Evolutionary conservation across 2,888 invertebrate genomes (phyloP).

Genomic region (Beris chalybata): DNA sequence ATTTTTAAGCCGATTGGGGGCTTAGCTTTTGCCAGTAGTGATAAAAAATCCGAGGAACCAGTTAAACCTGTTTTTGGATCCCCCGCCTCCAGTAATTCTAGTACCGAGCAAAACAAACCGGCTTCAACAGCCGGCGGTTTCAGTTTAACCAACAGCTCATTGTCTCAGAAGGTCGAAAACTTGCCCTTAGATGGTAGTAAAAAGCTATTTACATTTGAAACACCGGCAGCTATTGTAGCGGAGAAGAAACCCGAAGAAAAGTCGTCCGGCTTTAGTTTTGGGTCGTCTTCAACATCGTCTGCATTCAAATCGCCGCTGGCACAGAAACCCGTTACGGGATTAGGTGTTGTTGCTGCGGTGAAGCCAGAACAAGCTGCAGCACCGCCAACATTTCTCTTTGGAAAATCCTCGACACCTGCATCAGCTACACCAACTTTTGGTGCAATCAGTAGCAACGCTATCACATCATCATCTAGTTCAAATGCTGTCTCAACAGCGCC

Average conservation of each 20-base stretch:
- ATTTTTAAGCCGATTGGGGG: conserved; percentile 37
- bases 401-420: conserved; percentile 20
- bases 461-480: conserved; percentile 9
- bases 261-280: conserved; percentile 22
- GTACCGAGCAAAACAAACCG: not conserved
- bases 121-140: not conserved
- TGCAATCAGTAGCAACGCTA: conserved; percentile 31
- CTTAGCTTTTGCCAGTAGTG: conserved; percentile 40
- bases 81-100: not conserved
- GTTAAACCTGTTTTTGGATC: conserved; percentile 20
- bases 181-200: conserved; percentile 11
- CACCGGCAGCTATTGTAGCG: conserved; percentile 18
- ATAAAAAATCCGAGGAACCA: conserved; percentile 31
- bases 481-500: conserved; percentile 36
- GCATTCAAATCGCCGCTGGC: conserved; percentile 11
- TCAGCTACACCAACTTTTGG: conserved; percentile 38
- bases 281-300: conserved; percentile 30
- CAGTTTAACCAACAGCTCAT: not conserved
- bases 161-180: conserved; percentile 26
- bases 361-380: conserved; percentile 35
- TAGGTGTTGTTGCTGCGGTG: conserved; percentile 21
- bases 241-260: conserved; percentile 28
- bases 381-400: conserved; percentile 29
- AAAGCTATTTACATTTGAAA: conserved; percentile 33
- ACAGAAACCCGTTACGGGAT: conserved; percentile 20